Evolutionary conservation across 2,888 invertebrate genomes (phyloP).

Genomic region (Clunio marinus): DNA sequence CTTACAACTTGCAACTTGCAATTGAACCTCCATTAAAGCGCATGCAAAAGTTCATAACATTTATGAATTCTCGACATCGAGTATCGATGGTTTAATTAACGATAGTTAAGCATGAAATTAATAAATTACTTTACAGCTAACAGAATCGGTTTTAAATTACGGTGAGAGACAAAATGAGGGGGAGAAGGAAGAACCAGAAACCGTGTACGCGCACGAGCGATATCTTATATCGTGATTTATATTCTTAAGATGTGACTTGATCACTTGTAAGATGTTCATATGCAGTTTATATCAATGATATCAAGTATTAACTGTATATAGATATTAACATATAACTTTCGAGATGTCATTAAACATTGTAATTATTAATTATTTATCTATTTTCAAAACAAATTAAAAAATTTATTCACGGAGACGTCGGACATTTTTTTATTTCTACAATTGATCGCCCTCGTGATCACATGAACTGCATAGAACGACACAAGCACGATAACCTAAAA

Average conservation of each 20-base stretch:
- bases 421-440: background rate
- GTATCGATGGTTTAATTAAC: constrained; percentile 36
- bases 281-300: background rate
- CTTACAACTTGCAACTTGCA: too few species aligned
- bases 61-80: constrained; percentile 17
- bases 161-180: too few species aligned
- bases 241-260: background rate
- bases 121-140: constrained; percentile 19
- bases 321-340: too few species aligned
- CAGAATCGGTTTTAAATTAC: background rate
- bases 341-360: too few species aligned
- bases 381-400: too few species aligned
- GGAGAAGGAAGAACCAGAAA: background rate
- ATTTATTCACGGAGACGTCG: too few species aligned
- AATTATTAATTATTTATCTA: too few species aligned
- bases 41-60: constrained; percentile 22
- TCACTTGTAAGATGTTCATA: background rate
- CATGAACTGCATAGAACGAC: too few species aligned
- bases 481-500: background rate
- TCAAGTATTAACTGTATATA: too few species aligned
- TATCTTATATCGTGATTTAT: background rate
- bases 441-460: background rate
- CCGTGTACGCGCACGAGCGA: too few species aligned
- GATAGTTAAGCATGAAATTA: constrained; percentile 36
- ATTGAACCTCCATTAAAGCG: background rate